Evolutionary conservation across 92 coral and sea anemone genomes (phyloP), one percentile per base, ranked within the genome.

Genomic region (Porites cylindrica): DNA sequence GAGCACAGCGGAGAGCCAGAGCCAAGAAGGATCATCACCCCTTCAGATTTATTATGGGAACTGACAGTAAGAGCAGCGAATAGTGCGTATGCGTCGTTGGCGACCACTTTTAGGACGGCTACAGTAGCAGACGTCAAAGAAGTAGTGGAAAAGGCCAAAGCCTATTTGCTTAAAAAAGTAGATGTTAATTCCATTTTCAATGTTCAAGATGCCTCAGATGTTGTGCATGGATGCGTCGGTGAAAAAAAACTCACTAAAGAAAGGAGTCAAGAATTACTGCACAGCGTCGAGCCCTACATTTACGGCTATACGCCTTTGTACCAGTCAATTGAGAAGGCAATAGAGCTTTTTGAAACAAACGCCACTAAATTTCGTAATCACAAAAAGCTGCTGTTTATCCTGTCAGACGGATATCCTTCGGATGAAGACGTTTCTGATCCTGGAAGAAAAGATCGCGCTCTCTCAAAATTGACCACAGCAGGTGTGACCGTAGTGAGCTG

Each of bases 231-330:
- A 21, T 21, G 93, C 3, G 17, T 86, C 5, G 93, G 52, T 72
- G 93, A 83, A 12, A 51, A 78, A 21, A 84, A 86, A 51, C 66
- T 93, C 0, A 62, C 91, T 7, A 20, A 90, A n/a, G 18, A 90
- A 73, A 89, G 88, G 72, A 82, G 60, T 0, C 23, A 72, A 10
- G 91, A 86, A 64, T 79, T 93, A 81, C 65, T 90, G 77, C 21
- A 86, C 10, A 12, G 59, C 0, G 76, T 93, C 6, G 88, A 90
- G 7, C 92, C 93, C 8, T 70, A 20, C 82, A 90, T 93, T 82
- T 93, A 93, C 79, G 96, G 96, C 58, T 2, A 73, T 0, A 56
- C 93, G 4, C 93, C 93, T 8, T 64, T 90, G n/a, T 50, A 58
- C 1, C 29, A 32, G 75, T 47, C 96, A 0, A 32, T 93, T 19